Evolutionary conservation across 2,797 vertebrate genomes (phyloP).

Genomic region (Melanotaenia nigrans): DNA sequence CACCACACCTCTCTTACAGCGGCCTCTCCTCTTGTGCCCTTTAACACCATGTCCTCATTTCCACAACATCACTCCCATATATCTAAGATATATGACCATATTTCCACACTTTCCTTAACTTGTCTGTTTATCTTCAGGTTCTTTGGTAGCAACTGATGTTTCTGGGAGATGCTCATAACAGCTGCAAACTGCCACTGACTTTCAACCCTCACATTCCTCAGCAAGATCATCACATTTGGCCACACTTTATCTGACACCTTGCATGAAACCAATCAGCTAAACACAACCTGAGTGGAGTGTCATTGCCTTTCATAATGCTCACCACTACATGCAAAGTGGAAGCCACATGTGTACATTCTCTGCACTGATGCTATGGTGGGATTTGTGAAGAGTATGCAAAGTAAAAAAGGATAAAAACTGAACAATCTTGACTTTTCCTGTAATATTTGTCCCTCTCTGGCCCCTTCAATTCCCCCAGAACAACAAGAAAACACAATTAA

Average conservation of each 20-base stretch:
- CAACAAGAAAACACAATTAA: conserved; percentile 9
- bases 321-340: not conserved
- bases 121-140: conserved; percentile 51
- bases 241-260: conserved; percentile 17
- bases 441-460: conserved; percentile 6
- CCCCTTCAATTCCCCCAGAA: conserved; percentile 14
- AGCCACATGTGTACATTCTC: conserved; percentile 10
- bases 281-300: conserved; percentile 22
- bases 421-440: not conserved
- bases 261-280: conserved; percentile 33
- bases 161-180: conserved; percentile 46
- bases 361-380: not conserved
- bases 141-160: conserved; percentile 36
- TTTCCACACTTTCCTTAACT: conserved; percentile 39
- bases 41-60: conserved; percentile 39
- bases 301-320: conserved; percentile 4
- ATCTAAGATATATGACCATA: conserved; percentile 24
- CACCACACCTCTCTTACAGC: conserved; percentile 35
- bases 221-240: conserved; percentile 9
- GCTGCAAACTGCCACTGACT: conserved; percentile 26
- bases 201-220: conserved; percentile 24
- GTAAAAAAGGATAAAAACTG: not conserved
- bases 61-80: conserved; percentile 30
- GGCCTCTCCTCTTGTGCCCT: conserved; percentile 30
- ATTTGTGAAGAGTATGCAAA: not conserved